Conservation (phyloP, 2,113 vertebrate species). For the Sturnira hondurensis region DNA sequence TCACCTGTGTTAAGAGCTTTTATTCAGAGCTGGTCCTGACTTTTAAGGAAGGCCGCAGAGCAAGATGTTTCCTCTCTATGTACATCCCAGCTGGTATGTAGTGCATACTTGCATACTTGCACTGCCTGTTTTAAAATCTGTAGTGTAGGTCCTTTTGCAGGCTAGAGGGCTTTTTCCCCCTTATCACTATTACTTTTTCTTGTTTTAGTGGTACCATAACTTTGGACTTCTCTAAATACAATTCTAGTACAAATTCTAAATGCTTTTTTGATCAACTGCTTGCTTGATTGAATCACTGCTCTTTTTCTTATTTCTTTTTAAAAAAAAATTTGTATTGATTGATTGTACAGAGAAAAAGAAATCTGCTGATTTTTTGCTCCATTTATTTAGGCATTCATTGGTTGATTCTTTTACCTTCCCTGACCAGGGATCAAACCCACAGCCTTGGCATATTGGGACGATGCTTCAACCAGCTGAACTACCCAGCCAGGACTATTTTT, state of each 20-base stretch:
- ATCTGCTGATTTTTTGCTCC: no score
- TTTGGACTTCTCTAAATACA: conserved; percentile 6
- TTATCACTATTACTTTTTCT: background rate
- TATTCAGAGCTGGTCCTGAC: background rate
- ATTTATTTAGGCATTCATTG: no score
- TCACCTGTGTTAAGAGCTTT: background rate
- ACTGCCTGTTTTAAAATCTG: background rate
- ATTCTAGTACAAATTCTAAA: background rate
- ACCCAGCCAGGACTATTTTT: background rate
- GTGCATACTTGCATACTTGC: background rate
- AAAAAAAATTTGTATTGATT: background rate
- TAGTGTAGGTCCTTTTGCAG: background rate
- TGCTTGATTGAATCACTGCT: conserved; percentile 5
- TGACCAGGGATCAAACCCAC: no score
- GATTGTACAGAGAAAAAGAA: background rate
- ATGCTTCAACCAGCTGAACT: no score
- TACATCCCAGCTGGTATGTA: background rate
- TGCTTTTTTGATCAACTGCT: background rate
- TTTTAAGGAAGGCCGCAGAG: background rate
- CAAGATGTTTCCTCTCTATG: background rate
- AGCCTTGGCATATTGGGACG: no score
- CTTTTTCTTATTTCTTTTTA: background rate
- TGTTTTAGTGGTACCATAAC: background rate
- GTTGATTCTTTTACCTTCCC: no score
- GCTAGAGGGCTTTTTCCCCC: background rate